Evolutionary conservation across 2,113 vertebrate species (phyloP), one percentile per base, ranked within the genome.

Genomic region (Hipposideros armiger): DNA sequence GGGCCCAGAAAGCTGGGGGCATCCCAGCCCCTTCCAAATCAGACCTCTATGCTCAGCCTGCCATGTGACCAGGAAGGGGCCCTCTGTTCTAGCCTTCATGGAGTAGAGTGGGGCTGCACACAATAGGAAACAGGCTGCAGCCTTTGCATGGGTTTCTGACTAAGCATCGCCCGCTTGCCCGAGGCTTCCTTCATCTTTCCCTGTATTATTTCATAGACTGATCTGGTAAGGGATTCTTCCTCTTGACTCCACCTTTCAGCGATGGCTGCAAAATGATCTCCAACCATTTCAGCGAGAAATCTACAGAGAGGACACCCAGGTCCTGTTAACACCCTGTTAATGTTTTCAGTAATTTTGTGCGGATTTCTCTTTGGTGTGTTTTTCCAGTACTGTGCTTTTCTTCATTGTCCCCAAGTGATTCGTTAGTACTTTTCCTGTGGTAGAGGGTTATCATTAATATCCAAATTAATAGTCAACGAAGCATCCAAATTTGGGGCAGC

Each of bases 401-500:
- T 90, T 92, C 70, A 70, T 92, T 76, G 87, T 84, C 66, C 94
- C 86, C 92, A 66, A 85, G 92, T 96, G 96, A 92, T 94, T 96
- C 82, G 87, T 97, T 96, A 97, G 80, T 93, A 74, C 94, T 91
- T 94, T 93, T 87, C 69, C 87, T 94, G 47, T 97, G 81, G 70
- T 86, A 87, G 52, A 87, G 50, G 32, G 73, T 96, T 95, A 92
- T 92, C 90, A 94, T 96, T 87, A 97, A 94, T 81, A 95, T 81
- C 90, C 94, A 95, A 80, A 87, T 97, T 94, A 95, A 95, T 54
- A 95, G 73, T 93, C 90, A 90, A 84, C 78, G 93, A 94, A 87
- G 54, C 70, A 95, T 84, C 90, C 87, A 83, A 81, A 95, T 97
- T 93, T 87, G 95, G 92, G 94, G 94, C 96, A 95, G 50, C 11